phyloP scores from a whole-genome alignment of 30 jellyfish, hydroid and myxozoan genomes.

The Rhopilema esculentum region DNA sequence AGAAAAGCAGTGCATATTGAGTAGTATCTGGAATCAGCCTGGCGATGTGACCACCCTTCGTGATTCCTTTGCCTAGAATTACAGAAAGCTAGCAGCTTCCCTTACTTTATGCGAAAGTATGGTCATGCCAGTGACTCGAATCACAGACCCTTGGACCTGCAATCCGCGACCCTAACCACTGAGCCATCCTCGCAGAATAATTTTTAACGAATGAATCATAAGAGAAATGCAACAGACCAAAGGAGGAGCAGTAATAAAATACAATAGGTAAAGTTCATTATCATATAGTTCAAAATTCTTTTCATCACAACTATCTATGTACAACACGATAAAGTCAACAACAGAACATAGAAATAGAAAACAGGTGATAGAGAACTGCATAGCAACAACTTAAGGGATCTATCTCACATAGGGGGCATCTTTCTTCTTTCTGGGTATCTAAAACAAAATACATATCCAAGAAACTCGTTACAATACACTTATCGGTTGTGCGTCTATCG shows the following conservation, averaged over 20 bases:
- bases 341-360: neutral
- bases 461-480: neutral
- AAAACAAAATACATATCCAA: neutral
- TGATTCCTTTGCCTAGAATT: too few species aligned
- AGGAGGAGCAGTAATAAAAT: neutral
- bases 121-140: too few species aligned
- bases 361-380: neutral
- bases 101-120: too few species aligned
- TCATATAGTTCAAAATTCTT: slow-evolving; percentile 29
- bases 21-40: too few species aligned
- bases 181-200: too few species aligned
- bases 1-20: too few species aligned
- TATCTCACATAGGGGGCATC: neutral
- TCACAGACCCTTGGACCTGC: too few species aligned
- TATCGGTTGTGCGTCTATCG: neutral
- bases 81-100: too few species aligned
- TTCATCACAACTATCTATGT: slow-evolving; percentile 54
- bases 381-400: neutral
- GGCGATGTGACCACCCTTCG: too few species aligned
- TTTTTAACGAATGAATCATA: too few species aligned
- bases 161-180: too few species aligned
- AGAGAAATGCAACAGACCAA: too few species aligned
- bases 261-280: neutral
- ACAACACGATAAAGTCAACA: neutral
- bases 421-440: neutral